Evolutionary conservation across 1,140 invertebrate species (phyloP).

Genomic region (Anastrepha ludens): DNA sequence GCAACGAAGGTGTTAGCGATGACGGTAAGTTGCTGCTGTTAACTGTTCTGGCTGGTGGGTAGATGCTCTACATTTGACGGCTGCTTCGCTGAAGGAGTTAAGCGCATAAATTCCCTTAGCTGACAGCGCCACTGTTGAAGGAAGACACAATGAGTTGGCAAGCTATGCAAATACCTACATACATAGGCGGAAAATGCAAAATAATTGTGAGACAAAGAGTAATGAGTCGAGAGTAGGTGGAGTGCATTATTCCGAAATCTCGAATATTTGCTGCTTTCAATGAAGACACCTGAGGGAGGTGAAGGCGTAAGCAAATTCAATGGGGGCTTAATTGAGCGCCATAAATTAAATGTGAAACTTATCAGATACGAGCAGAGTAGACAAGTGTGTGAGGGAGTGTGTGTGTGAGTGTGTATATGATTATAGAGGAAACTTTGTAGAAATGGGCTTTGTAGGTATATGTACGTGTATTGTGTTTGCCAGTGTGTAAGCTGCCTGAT

Average conservation of each 20-base stretch:
- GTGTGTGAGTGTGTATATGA: not conserved
- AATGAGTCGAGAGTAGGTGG: conserved; percentile 17
- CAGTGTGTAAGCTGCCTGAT: not conserved
- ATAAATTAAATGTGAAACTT: conserved; percentile 58
- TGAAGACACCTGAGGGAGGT: not conserved
- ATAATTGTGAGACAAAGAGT: conserved; percentile 51
- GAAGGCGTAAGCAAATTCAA: conserved; percentile 36
- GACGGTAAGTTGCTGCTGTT: not conserved
- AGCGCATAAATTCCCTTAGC: conserved; percentile 47
- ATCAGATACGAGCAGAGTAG: conserved; percentile 32
- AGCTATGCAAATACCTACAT: not conserved
- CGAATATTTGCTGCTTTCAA: conserved; percentile 40
- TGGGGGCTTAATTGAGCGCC: conserved; percentile 56
- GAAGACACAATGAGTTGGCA: not conserved
- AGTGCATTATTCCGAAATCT: conserved; percentile 43
- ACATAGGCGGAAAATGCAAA: conserved; percentile 47
- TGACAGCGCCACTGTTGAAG: not conserved
- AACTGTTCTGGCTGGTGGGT: not conserved
- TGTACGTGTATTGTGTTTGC: not conserved
- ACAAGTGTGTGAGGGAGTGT: not conserved
- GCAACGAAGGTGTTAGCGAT: not conserved
- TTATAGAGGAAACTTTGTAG: not conserved
- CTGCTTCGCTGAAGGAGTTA: not conserved
- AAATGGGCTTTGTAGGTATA: not conserved
- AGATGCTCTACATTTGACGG: not conserved